Base-by-base conservation (phyloP, 2,797 vertebrate genomes). In the Gymnodraco acuticeps region DNA sequence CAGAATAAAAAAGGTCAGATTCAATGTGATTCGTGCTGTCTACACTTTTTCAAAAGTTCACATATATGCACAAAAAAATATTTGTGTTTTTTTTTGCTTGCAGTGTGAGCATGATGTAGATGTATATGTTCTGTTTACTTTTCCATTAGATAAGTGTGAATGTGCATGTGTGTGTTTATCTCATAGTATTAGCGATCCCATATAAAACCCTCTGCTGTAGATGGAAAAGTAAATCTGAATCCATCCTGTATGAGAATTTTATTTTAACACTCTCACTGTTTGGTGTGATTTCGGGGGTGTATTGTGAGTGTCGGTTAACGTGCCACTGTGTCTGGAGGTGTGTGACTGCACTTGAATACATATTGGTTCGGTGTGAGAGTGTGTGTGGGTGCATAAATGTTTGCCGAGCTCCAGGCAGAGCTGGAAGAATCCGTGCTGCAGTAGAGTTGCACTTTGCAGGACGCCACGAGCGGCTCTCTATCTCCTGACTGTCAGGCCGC, bases 261-360 rank as follows among this genome's bases (percentile, higher is more conserved):
- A 77, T 68, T 86, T 82, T 70, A 82, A 80, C 84, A 74, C 70
- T 86, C 82, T 90, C 45, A 69, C 82, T 85, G 81, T 86, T 90
- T 89, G 90, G 87, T 91, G 92, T 72, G 90, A 91, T 88, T 93
- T 90, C 59, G 88, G 89, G 84, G 90, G 91, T 87, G 90, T 90
- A 81, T 74, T 86, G 84, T 73, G 81, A 89, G 88, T 85, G 88
- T 82, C 69, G 68, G 87, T 87, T 90, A 85, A 87, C 80, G 84
- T 87, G 89, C 80, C 84, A 80, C 85, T 83, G 92, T 88, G 88
- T 92, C 91, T 91, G 92, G 91, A 93, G 93, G 92, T 94, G 92
- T 93, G 93, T 82, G 93, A 89, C 88, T 90, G 89, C 88, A 85
- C 89, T 91, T 92, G 89, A 93, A 91, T 93, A 90, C 93, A 91